Conservation (phyloP, 2,797 vertebrate genomes). For the Semaprochilodus insignis region DNA sequence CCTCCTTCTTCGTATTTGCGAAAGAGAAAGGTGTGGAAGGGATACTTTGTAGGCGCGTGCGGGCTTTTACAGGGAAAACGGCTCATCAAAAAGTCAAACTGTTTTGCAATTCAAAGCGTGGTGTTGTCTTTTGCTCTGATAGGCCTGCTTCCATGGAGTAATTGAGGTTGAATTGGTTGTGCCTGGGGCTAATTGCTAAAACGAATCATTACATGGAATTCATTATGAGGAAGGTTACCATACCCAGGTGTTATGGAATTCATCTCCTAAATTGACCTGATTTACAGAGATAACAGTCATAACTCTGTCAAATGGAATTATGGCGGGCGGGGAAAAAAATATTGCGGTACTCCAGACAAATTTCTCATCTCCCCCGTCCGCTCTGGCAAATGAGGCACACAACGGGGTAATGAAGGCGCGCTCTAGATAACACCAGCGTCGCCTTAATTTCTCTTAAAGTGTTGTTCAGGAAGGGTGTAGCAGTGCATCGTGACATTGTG, state of each 20-base stretch:
- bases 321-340: slow-evolving; percentile 54
- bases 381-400: slow-evolving; percentile 16
- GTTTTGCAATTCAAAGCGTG: slow-evolving; percentile 76
- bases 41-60: slow-evolving; percentile 59
- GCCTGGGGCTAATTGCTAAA: slow-evolving; percentile 83
- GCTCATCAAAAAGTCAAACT: slow-evolving; percentile 65
- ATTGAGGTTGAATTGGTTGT: slow-evolving; percentile 85
- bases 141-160: slow-evolving; percentile 72
- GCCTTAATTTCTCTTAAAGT: slow-evolving; percentile 10
- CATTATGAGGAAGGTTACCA: slow-evolving; percentile 78
- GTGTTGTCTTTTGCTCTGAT: slow-evolving; percentile 76
- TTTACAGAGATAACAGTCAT: slow-evolving; percentile 79
- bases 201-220: slow-evolving; percentile 85
- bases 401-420: slow-evolving; percentile 27
- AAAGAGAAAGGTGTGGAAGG: slow-evolving; percentile 5
- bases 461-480: background rate
- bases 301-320: slow-evolving; percentile 76
- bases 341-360: slow-evolving; percentile 33
- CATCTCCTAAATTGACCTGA: slow-evolving; percentile 83
- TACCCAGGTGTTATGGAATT: slow-evolving; percentile 82
- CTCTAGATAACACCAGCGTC: background rate
- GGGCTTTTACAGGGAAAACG: slow-evolving; percentile 58
- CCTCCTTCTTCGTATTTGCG: background rate
- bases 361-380: slow-evolving; percentile 11
- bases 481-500: too few relatives aligned